Percentiles rank a stretch among this genome's conserved stretches.
Evolutionary conservation across 2,797 vertebrate genomes (phyloP).

Genomic region (Galago senegalensis): DNA sequence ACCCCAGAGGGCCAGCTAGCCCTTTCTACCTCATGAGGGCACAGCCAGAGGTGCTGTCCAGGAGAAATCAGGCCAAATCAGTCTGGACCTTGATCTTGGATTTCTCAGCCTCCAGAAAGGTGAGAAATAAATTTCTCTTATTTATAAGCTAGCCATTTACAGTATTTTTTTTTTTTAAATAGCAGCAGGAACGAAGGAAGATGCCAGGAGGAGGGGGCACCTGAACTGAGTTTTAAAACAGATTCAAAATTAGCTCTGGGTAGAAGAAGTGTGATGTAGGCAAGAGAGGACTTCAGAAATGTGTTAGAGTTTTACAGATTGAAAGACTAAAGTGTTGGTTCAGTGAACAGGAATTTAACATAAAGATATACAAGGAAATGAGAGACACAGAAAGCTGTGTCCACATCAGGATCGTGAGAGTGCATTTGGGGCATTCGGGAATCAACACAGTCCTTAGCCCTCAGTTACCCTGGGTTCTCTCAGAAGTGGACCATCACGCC

Average conservation of each 20-base stretch:
- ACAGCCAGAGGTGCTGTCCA: not conserved
- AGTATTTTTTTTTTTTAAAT: not conserved
- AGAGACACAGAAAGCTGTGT: not conserved
- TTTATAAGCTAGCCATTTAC: not conserved
- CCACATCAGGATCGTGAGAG: not conserved
- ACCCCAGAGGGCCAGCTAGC: not conserved
- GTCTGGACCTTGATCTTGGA: not conserved
- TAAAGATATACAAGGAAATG: not conserved
- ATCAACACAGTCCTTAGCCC: not conserved
- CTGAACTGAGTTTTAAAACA: not conserved
- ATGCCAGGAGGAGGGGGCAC: not conserved
- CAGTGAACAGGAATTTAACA: not conserved
- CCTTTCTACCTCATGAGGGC: not conserved
- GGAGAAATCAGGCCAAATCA: not conserved
- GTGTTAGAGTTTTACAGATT: not conserved
- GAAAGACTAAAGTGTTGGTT: not conserved
- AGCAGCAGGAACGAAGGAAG: not conserved
- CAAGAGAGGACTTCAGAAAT: not conserved
- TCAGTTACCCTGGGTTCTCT: not conserved
- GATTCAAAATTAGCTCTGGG: not conserved
- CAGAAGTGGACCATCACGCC: not conserved
- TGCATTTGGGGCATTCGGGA: not conserved
- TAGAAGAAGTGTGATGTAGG: not conserved
- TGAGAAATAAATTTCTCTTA: not conserved
- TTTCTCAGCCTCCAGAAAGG: not conserved